Percentiles rank a stretch among this genome's conserved stretches.
Evolutionary conservation across 2,888 invertebrate species (phyloP).

Genomic region (Rhagonycha fulva): DNA sequence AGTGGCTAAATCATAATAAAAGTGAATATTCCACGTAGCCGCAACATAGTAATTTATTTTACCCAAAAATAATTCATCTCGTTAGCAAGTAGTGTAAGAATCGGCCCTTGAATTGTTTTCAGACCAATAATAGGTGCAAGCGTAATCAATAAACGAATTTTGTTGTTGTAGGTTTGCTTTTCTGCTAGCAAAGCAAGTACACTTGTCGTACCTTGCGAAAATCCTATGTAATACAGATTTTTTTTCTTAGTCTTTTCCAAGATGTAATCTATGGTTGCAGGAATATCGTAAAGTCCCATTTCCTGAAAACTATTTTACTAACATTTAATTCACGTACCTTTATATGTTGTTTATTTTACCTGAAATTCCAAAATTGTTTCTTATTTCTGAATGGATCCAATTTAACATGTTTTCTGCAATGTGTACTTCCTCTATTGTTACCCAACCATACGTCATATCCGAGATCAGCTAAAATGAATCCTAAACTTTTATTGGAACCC

Average conservation of each 20-base stretch:
- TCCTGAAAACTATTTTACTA: not conserved
- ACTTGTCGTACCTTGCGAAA: conserved; percentile 76
- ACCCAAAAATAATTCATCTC: not conserved
- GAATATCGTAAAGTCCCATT: not conserved
- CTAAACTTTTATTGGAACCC: conserved; percentile 67
- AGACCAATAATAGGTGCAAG: conserved; percentile 68
- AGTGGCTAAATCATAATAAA: not conserved
- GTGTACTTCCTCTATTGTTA: conserved; percentile 76
- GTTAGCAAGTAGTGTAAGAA: not conserved
- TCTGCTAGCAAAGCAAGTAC: conserved; percentile 70
- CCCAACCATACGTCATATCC: conserved; percentile 85
- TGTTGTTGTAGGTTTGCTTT: conserved; percentile 66
- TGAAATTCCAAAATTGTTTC: conserved; percentile 64
- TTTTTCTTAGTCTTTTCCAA: conserved; percentile 59
- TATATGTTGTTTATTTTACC: no score
- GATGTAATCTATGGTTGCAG: not conserved
- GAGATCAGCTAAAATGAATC: conserved; percentile 62
- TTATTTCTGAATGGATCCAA: conserved; percentile 54
- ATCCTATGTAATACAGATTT: conserved; percentile 76
- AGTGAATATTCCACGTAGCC: no score
- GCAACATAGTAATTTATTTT: no score
- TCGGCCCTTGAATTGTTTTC: not conserved
- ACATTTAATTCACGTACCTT: no score
- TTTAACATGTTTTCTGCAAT: conserved; percentile 61
- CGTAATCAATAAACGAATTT: conserved; percentile 68